Conservation (phyloP, 1,140 invertebrate genomes). For the Ceratosolen solmsi region DNA sequence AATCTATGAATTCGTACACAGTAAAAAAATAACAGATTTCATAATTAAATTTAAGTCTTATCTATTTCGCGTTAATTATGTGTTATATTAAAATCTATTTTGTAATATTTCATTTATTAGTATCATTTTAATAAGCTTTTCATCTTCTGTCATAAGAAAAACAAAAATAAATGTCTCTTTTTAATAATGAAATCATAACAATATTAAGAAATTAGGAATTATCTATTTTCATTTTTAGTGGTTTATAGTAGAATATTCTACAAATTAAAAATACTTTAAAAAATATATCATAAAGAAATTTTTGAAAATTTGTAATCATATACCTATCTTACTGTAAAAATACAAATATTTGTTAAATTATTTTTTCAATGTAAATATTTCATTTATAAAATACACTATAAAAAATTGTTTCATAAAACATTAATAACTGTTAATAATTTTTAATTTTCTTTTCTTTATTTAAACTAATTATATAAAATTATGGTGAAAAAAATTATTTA, state of each 20-base stretch:
- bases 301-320: no score
- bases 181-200: background rate
- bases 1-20: conserved; percentile 21
- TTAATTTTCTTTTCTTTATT: background rate
- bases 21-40: no score
- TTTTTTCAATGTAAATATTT: no score
- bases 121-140: background rate
- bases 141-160: no score
- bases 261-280: background rate
- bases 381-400: no score
- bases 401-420: background rate
- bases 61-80: no score
- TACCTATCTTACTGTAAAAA: no score
- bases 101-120: background rate
- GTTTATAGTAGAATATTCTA: background rate
- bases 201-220: background rate
- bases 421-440: background rate
- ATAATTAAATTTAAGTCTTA: no score
- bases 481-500: background rate
- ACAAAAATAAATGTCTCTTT: background rate
- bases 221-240: background rate
- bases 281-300: no score
- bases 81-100: background rate
- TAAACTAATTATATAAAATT: background rate
- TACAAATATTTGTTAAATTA: no score